These are phyloP conservation scores for Anoura caudifer DNA, from an alignment of 2,113 vertebrate species.

Conservation along the genomic window DNA sequence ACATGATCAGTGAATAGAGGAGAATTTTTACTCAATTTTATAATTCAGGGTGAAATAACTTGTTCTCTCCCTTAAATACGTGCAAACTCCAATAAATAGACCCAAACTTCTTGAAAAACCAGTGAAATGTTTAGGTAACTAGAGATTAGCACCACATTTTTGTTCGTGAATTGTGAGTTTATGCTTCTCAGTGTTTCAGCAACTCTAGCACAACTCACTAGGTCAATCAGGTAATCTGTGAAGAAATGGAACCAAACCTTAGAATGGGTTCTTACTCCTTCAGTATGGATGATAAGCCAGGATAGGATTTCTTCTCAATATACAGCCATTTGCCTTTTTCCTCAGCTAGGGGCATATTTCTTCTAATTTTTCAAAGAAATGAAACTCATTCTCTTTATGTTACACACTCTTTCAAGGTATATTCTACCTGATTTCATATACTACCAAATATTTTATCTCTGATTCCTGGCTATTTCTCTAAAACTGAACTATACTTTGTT, in stretches of 20 bases:
- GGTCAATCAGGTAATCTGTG: not conserved
- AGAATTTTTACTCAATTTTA: constrained; percentile 7
- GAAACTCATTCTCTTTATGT: not conserved
- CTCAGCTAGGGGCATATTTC: not conserved
- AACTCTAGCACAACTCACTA: not conserved
- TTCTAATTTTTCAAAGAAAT: not conserved
- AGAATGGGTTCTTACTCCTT: not conserved
- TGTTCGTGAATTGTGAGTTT: not conserved
- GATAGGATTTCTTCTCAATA: not conserved
- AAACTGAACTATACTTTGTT: not conserved
- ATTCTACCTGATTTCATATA: not conserved
- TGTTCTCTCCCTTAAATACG: not conserved
- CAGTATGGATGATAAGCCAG: not conserved
- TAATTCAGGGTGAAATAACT: not conserved
- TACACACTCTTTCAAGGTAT: not conserved
- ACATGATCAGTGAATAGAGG: not conserved
- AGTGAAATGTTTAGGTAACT: not conserved
- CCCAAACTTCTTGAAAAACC: not conserved
- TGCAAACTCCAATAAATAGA: not conserved
- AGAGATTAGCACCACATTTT: not conserved
- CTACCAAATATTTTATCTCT: constrained; percentile 36
- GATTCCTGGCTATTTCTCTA: not conserved
- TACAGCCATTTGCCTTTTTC: not conserved
- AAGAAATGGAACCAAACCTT: not conserved
- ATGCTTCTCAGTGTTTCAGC: not conserved